Base-by-base conservation (phyloP, 2,113 vertebrate genomes). In the Nesoenas mayeri region DNA sequence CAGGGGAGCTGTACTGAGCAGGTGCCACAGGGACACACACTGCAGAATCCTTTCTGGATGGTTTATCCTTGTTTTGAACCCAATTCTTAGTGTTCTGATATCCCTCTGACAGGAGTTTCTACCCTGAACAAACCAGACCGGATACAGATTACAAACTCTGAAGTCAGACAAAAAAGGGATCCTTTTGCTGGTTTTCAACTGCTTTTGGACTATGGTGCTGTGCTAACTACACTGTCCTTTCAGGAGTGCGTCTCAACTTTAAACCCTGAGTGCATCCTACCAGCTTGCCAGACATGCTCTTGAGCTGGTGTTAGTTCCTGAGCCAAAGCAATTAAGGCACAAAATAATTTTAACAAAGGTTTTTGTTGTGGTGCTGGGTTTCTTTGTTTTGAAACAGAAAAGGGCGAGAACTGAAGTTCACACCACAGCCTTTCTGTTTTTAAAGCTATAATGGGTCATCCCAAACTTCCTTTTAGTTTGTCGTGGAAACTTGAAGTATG, bases 281-380 rank as follows among this genome's bases (percentile, higher is more conserved):
- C 80, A 91, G 48, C 15, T 36, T 56, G 48, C 48, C 48, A 64
- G n/a, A 36, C 58, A 16, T 50, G 47, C 42, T 67, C 38, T 69
- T 88, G 34, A 86, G 44, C 15, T 64, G 36, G 38, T 80, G 53
- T 62, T 88, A 84, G 69, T 78, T 90, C 77, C 70, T 75, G 57
- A 92, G 79, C 60, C 53, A 87, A 86, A 36, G 75, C 40, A 78
- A 75, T 74, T 79, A 96, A 92, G 80, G 96, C 91, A 97, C 70
- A 69, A 87, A 81, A 31, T 66, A 62, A 80, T 71, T 75, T 26
- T 79, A 75, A 69, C 36, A 79, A 21, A 65, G 3, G 1, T 64
- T 91, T 70, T 88, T 44, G 22, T 65, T 65, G 14, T 61, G 64
- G 42, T 82, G 54, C 1, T 57, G n/a, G 42, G 7, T 22, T 54